Evolutionary conservation across 2,888 invertebrate species (phyloP).

Genomic region (Caprella mutica): DNA sequence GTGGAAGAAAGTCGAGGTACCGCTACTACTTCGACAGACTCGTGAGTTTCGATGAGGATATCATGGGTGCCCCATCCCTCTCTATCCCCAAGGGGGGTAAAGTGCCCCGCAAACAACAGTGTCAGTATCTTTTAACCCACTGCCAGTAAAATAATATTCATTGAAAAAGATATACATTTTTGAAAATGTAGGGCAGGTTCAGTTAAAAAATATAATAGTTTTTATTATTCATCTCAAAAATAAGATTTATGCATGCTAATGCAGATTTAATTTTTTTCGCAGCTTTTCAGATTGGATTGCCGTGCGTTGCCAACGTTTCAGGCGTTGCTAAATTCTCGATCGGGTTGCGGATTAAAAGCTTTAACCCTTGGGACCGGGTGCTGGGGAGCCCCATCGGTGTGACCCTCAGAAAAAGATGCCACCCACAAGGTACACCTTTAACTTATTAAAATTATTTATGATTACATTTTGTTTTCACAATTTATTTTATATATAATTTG

Average conservation of each 20-base stretch:
- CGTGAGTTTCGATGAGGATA: constrained; percentile 69
- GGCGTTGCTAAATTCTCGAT: constrained; percentile 79
- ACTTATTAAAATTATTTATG: background rate
- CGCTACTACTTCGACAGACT: constrained; percentile 76
- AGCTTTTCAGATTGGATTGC: constrained; percentile 52
- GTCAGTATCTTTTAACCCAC: constrained; percentile 43
- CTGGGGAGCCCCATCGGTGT: constrained; percentile 77
- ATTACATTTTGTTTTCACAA: no score
- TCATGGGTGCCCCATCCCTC: constrained; percentile 72
- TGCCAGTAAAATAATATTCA: no score
- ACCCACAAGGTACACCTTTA: constrained; percentile 39
- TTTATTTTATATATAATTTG: no score
- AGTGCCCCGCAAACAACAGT: constrained; percentile 74
- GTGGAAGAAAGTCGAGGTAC: constrained; percentile 53
- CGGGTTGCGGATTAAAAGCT: constrained; percentile 66
- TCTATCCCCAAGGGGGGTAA: constrained; percentile 74
- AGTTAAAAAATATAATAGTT: background rate
- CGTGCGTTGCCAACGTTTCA: constrained; percentile 75
- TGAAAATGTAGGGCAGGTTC: no score
- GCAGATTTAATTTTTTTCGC: background rate
- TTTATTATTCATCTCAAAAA: background rate
- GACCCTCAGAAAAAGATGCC: constrained; percentile 82
- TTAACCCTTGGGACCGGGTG: constrained; percentile 60
- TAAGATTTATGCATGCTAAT: background rate
- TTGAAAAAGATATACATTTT: no score